Percentiles rank a stretch among this genome's conserved stretches.
These are phyloP conservation scores for Zapornia atra DNA, from an alignment of 2,113 vertebrate species.

Conservation along the genomic window DNA sequence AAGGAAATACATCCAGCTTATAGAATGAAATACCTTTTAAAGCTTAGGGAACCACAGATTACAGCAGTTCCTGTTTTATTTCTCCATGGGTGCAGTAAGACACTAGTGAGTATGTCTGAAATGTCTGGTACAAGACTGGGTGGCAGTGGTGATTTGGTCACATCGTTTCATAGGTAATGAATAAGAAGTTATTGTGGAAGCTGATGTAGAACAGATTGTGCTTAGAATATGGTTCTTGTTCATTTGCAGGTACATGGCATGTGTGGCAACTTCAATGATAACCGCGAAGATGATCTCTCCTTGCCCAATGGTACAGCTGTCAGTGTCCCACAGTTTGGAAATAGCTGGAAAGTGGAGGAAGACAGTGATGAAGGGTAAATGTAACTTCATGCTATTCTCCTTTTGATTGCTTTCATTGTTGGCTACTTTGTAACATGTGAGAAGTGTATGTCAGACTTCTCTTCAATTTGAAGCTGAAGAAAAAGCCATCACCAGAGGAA, in stretches of 20 bases:
- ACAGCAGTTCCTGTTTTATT: not conserved
- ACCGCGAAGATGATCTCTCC: conserved; percentile 40
- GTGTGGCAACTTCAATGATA: conserved; percentile 73
- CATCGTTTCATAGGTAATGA: not conserved
- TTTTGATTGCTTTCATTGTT: not conserved
- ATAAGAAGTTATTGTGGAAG: not conserved
- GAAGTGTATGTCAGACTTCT: not conserved
- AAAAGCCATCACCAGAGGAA: not conserved
- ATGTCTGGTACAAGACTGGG: not conserved
- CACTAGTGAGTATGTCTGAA: not conserved
- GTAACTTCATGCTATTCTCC: not conserved
- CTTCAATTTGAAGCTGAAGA: not conserved
- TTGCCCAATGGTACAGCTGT: conserved; percentile 41
- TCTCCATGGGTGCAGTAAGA: not conserved
- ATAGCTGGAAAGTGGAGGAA: conserved; percentile 71
- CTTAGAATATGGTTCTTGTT: not conserved
- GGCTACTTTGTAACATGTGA: not conserved
- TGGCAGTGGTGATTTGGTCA: not conserved
- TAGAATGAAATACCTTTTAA: not conserved
- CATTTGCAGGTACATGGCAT: conserved; percentile 67
- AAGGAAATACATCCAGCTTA: not conserved
- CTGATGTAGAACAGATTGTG: not conserved
- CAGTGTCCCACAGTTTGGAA: conserved; percentile 67
- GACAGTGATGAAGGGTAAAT: conserved; percentile 64
- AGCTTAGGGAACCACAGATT: not conserved